Evolutionary conservation across 1,140 invertebrate genomes (phyloP).

Genomic region (Metopolophium dirhodum): DNA sequence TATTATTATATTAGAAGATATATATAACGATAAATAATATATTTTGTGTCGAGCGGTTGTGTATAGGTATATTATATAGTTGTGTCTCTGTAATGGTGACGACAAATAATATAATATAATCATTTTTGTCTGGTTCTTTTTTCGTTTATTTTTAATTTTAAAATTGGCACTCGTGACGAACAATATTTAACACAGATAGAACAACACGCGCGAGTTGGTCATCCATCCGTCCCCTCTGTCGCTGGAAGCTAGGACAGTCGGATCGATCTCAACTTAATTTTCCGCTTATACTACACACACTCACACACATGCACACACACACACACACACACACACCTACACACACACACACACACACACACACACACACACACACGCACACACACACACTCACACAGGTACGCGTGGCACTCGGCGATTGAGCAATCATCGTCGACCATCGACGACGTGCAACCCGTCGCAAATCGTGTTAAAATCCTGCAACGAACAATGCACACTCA

Average conservation of each 20-base stretch:
- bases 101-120: slow-evolving; percentile 11
- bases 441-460: slow-evolving; percentile 8
- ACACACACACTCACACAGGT: too few relatives aligned
- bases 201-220: not conserved
- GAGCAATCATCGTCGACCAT: slow-evolving; percentile 21
- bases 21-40: too few relatives aligned
- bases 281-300: not conserved
- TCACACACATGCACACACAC: not conserved
- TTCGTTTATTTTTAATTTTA: not conserved
- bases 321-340: not conserved
- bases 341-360: not conserved
- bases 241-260: not conserved
- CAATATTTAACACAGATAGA: not conserved
- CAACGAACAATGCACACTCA: not conserved
- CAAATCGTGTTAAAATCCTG: slow-evolving; percentile 34
- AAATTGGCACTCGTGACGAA: slow-evolving; percentile 37
- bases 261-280: not conserved
- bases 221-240: not conserved
- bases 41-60: too few relatives aligned
- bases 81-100: not conserved
- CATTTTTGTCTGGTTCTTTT: not conserved
- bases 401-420: not conserved
- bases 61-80: not conserved
- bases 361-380: not conserved
- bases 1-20: not conserved